Percentiles rank a stretch among this genome's conserved stretches.
Conservation (phyloP, 2,113 vertebrate genomes). For the Perca fluviatilis region DNA sequence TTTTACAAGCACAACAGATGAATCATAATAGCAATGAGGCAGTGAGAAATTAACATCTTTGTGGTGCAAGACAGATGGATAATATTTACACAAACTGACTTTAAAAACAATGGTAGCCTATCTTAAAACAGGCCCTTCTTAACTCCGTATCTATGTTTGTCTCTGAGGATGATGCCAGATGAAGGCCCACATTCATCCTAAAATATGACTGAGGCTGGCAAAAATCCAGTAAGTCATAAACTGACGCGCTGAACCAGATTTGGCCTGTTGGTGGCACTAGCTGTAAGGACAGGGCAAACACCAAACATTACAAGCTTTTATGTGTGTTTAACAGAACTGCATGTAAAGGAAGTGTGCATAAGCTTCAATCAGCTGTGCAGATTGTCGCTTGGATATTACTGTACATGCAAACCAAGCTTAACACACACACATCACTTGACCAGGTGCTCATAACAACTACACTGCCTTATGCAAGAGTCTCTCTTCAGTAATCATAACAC, state of each 20-base stretch:
- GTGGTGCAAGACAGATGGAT: neutral
- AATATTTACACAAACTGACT: neutral
- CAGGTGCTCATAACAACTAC: slow-evolving; percentile 34
- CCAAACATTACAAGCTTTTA: neutral
- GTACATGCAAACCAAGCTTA: neutral
- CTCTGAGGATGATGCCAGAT: neutral
- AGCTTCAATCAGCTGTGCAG: neutral
- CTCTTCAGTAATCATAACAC: slow-evolving; percentile 27
- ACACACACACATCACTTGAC: slow-evolving; percentile 45
- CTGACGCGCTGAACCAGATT: too few relatives aligned
- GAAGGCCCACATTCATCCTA: too few relatives aligned
- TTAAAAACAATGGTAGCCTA: neutral
- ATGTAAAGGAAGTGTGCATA: neutral
- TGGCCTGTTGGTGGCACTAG: too few relatives aligned
- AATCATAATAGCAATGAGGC: neutral
- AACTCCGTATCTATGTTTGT: neutral
- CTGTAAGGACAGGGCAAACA: too few relatives aligned
- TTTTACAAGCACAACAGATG: slow-evolving; percentile 10
- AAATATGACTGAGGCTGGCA: too few relatives aligned
- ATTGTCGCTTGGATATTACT: neutral
- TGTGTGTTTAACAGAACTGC: neutral
- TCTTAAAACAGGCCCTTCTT: neutral
- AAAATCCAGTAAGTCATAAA: neutral
- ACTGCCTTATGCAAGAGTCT: slow-evolving; percentile 50
- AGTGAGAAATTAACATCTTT: neutral